Evolutionary conservation across 1,140 invertebrate genomes (phyloP).

Genomic region (Dryas iulia): DNA sequence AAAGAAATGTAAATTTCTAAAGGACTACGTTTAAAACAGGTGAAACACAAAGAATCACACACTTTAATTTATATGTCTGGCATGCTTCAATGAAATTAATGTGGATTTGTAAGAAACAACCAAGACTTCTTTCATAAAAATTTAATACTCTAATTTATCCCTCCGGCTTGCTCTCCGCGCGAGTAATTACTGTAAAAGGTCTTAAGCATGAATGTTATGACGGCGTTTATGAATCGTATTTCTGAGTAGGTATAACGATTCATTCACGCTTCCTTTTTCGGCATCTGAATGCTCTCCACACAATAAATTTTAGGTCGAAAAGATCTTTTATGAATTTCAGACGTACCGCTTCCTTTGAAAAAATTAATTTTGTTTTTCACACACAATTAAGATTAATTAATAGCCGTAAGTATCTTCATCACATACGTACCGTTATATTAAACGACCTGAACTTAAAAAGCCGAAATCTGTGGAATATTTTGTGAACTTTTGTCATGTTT

Average conservation of each 20-base stretch:
- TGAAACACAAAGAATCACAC: slow-evolving; percentile 30
- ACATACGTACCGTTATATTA: slow-evolving; percentile 21
- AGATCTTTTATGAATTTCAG: slow-evolving; percentile 59
- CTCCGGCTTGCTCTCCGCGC: slow-evolving; percentile 46
- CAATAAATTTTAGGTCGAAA: slow-evolving; percentile 65
- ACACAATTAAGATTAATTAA: slow-evolving; percentile 38
- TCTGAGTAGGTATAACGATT: slow-evolving; percentile 57
- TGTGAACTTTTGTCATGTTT: not conserved
- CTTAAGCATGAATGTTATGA: slow-evolving; percentile 79
- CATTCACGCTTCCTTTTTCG: slow-evolving; percentile 60
- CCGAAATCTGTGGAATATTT: not conserved
- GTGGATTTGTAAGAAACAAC: slow-evolving; percentile 61
- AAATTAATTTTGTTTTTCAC: slow-evolving; percentile 32
- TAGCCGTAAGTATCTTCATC: slow-evolving; percentile 24
- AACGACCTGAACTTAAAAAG: slow-evolving; percentile 18
- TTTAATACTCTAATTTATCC: slow-evolving; percentile 76
- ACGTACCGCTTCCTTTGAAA: slow-evolving; percentile 35
- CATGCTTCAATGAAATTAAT: slow-evolving; percentile 39
- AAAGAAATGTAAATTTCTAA: slow-evolving; percentile 29
- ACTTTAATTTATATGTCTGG: slow-evolving; percentile 34
- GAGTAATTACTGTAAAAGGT: slow-evolving; percentile 79
- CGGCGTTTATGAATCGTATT: slow-evolving; percentile 78
- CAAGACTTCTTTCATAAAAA: slow-evolving; percentile 74
- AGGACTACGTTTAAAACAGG: slow-evolving; percentile 22
- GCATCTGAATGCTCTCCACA: slow-evolving; percentile 67